Conservation (phyloP, 2,113 vertebrate species). For the Forbesichthys agassizii region DNA sequence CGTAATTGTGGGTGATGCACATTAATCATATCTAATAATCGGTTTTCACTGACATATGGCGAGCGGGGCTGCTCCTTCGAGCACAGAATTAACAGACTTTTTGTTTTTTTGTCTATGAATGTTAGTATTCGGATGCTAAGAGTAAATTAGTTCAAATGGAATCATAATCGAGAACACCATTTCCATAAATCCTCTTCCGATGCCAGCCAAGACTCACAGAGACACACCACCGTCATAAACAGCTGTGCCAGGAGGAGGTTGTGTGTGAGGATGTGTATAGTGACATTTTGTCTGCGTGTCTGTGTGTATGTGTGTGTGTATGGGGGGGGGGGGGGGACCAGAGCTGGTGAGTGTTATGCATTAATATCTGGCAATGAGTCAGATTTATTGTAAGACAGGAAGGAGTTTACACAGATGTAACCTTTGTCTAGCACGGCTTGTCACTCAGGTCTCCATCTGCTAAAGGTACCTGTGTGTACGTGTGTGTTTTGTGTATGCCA, state of each 20-base stretch:
- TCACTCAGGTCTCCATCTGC: slow-evolving; percentile 71
- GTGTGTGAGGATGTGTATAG: background rate
- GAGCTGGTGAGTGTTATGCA: slow-evolving; percentile 62
- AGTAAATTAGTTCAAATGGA: slow-evolving; percentile 54
- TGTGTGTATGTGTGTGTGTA: slow-evolving; percentile 9
- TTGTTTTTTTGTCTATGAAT: slow-evolving; percentile 22
- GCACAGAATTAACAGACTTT: slow-evolving; percentile 39
- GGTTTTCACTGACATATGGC: slow-evolving; percentile 71
- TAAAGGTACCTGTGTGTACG: slow-evolving; percentile 24
- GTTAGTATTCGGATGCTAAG: slow-evolving; percentile 39
- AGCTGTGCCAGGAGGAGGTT: slow-evolving; percentile 11
- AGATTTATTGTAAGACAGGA: no score
- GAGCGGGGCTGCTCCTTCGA: slow-evolving; percentile 56
- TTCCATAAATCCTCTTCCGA: slow-evolving; percentile 62
- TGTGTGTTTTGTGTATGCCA: background rate
- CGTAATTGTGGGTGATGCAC: slow-evolving; percentile 68
- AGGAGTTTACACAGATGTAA: slow-evolving; percentile 74
- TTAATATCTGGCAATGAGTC: slow-evolving; percentile 63
- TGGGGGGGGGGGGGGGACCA: no score
- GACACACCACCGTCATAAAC: slow-evolving; percentile 35
- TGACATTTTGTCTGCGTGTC: background rate
- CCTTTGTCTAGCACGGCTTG: slow-evolving; percentile 65
- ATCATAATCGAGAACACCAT: slow-evolving; percentile 60
- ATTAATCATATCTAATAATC: slow-evolving; percentile 71
- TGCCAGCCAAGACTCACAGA: slow-evolving; percentile 53